phyloP scores from a whole-genome alignment of 1,140 invertebrate genomes.

The Drosophila kohkoa region DNA sequence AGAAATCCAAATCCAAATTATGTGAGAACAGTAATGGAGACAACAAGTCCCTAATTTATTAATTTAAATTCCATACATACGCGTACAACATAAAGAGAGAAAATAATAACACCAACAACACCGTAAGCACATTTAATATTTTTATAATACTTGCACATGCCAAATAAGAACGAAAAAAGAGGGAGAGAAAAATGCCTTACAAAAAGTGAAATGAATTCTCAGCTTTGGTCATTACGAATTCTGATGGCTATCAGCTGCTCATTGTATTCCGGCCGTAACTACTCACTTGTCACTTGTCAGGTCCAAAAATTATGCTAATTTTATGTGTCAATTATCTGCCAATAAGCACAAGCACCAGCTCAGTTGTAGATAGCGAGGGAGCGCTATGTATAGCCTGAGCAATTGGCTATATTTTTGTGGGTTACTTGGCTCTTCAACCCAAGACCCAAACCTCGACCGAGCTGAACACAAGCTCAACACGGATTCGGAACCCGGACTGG shows the following conservation, averaged over 20 bases:
- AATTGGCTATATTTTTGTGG: constrained; percentile 40
- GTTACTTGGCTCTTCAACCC: constrained; percentile 49
- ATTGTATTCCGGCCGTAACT: constrained; percentile 53
- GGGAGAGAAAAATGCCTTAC: background rate
- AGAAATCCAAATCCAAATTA: constrained; percentile 18
- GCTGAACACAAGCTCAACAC: constrained; percentile 21
- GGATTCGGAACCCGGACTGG: background rate
- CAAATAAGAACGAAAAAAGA: constrained; percentile 12
- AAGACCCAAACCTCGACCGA: background rate
- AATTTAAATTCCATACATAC: constrained; percentile 75
- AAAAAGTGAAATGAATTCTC: constrained; percentile 77
- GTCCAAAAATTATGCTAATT: constrained; percentile 80
- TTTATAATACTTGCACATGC: constrained; percentile 59
- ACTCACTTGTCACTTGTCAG: constrained; percentile 54
- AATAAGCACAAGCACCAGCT: constrained; percentile 65
- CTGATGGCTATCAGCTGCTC: constrained; percentile 65
- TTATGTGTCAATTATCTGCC: constrained; percentile 83
- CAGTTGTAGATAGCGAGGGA: constrained; percentile 2
- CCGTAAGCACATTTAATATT: constrained; percentile 50
- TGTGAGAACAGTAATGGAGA: constrained; percentile 18
- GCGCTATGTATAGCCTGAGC: constrained; percentile 8
- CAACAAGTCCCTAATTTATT: constrained; percentile 64
- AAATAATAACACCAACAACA: constrained; percentile 27
- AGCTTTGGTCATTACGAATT: constrained; percentile 73
- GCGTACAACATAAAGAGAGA: constrained; percentile 3